Base-by-base conservation (phyloP, 2,888 invertebrate genomes). In the Eubasilissa splendida region DNA sequence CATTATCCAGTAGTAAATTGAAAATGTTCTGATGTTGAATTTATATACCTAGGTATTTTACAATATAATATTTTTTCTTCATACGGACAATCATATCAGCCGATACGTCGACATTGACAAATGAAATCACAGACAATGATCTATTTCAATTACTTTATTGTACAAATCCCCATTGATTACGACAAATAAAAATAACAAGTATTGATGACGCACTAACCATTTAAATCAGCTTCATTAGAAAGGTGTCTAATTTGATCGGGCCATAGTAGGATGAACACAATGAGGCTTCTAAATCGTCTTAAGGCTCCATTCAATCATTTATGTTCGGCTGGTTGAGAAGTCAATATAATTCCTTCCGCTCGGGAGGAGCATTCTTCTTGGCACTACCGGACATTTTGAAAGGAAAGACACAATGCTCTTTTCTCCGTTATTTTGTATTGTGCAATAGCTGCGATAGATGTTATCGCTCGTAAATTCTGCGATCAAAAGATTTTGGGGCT, bases 281-380 rank as follows among this genome's bases (percentile, higher is more conserved):
- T 52, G 65, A 65, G 65, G 52, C 65, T 65, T 76, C 52, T 65
- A 65, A 54, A 68, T 31, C 22, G 52, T 53, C 31, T 76, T 54
- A 53, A 76, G 56, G 42, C 71, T 73, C 33, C 31, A 73, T 73
- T 73, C 71, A 73, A 73, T 56, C 71, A 56, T 73, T 56, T 58
- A 5, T 65, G 63, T 66, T 65, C 65, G 54, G n/a, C 33, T n/a
- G 65, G 42, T 22, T 60, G 14, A 59, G 76, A 77, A 82, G 82
- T 82, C 82, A 74, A 77, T 73, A 74, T 74, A 60, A 82, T 82
- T 82, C 53, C 73, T 82, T 77, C 68, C 77, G 82, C 79, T 68
- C 76, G 58, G 76, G 22, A 76, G 53, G 73, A 68, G 53, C 42
- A 65, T 71, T 76, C 60, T 50, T 74, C 74, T 66, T 73, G 65